These are phyloP conservation scores for Meteorus sp. DNA, from an alignment of 1,140 invertebrate genomes.

Conservation along the genomic window DNA sequence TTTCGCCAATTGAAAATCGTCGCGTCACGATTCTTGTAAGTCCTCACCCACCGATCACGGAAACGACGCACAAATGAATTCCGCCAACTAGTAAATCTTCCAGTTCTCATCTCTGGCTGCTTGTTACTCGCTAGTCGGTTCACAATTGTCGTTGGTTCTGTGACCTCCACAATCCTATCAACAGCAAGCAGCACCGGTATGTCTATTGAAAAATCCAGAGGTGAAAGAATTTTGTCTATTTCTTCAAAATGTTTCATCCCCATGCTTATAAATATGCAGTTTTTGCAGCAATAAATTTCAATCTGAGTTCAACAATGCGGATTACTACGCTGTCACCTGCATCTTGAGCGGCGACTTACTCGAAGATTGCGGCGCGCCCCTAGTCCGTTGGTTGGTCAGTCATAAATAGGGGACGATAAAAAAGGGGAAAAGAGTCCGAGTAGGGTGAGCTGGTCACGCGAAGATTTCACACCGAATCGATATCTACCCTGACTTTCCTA, in stretches of 20 bases:
- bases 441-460: slow-evolving; percentile 35
- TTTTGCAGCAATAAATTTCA: not conserved
- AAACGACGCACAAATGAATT: not conserved
- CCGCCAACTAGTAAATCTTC: slow-evolving; percentile 12
- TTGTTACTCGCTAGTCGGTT: not conserved
- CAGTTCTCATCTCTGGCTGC: not conserved
- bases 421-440: slow-evolving; percentile 30
- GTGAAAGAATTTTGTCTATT: not conserved
- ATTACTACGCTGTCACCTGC: slow-evolving; percentile 10
- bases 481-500: slow-evolving; percentile 20
- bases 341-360: slow-evolving; percentile 32
- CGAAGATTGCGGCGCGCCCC: slow-evolving; percentile 47
- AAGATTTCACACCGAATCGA: slow-evolving; percentile 42
- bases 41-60: not conserved
- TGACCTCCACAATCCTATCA: slow-evolving; percentile 13
- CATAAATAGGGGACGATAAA: slow-evolving; percentile 36
- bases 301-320: not conserved
- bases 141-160: not conserved
- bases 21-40: not conserved
- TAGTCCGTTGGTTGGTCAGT: slow-evolving; percentile 47
- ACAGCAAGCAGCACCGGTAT: slow-evolving; percentile 11
- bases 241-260: not conserved
- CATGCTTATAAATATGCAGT: not conserved
- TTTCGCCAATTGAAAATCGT: slow-evolving; percentile 1
- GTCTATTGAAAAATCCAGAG: slow-evolving; percentile 11